Base-by-base conservation (phyloP, 23 tunicate genomes). In the Aplidium turbinatum region DNA sequence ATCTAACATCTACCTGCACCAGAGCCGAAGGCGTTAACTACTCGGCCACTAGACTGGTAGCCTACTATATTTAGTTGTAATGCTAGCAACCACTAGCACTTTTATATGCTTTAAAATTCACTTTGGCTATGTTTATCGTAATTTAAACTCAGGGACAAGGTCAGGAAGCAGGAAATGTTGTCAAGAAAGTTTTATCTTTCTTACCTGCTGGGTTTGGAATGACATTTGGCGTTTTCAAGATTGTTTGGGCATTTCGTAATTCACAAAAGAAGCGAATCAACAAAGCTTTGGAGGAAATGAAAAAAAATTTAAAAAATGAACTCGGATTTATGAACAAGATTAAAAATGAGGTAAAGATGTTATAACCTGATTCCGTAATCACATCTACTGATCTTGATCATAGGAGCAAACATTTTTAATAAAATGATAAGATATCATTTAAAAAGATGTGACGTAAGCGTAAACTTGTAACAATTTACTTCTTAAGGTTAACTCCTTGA, bases 401-500 rank as follows among this genome's bases (percentile, higher is more conserved):
- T n/a, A 42, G 11, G 11, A 42, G 16, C 11, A 11, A 42, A 42
- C 11, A 42, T 42, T 42, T 42, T 42, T 42, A 9, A 42, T 42
- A 16, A 9, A 42, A 16, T 16, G 11, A 11, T 11, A 42, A 42
- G 11, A 42, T 42, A 9, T 42, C 16, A 42, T 42, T 42, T 16
- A 42, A 42, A 42, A 9, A 42, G 16, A 42, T 42, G 11, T 42
- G 16, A 42, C 11, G 11, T 16, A 42, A 42, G 50, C 16, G 16
- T 9, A 42, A 42, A 42, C 11, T 42, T 9, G 11, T 42, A 16
- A 42, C 16, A 9, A 16, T 16, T 9, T 55, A 22, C n/a, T 55
- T 55, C n/a, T 18, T 11, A 19, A 84, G 90, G 65, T 84, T 11
- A 46, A 36, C n/a, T 35, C 58, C 9, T 32, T 84, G 19, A 24